Base-by-base conservation (phyloP, 2,797 vertebrate species). In the Loris lydekkerianus region DNA sequence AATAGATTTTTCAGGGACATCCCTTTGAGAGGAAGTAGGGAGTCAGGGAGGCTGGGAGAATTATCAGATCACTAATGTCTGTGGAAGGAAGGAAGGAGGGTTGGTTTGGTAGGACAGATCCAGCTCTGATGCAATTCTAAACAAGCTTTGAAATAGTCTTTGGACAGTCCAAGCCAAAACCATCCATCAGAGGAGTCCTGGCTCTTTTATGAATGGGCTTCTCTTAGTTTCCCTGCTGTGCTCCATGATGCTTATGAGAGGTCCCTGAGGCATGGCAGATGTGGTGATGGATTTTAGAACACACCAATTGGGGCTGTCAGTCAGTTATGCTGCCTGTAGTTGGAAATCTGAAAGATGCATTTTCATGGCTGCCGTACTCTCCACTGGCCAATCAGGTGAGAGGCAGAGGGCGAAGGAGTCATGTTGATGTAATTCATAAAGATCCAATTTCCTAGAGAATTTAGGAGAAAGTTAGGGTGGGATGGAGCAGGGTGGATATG, bases 381-480 rank as follows among this genome's bases (percentile, higher is more conserved):
- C 17, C 2, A 18, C 43, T 72, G 11, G 6, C 37, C 46, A 89
- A 58, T 5, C n/a, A 87, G n/a, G 9, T 96, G 77, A 93, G 70
- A 75, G 43, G 2, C 49, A 56, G 56, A 53, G 7, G 43, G 31
- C 21, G 60, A 88, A 53, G 15, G 43, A 86, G 5, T 67, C 11
- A 92, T 31, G 40, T 58, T 82, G 83, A 63, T 81, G 53, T 67
- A 25, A 34, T 78, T 95, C 3, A 56, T 87, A 89, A 93, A 80
- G 14, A 9, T 65, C 40, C 20, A 46, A 4, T 70, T 53, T 94
- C 56, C 69, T 84, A 75, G 73, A 89, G 63, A 92, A 53, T 21
- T 31, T 61, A 65, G 29, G 73, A 46, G 40, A 67, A 73, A 83
- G 2, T 29, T 78, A 29, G 40, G 88, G 11, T 10, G 15, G 27